Percentiles rank a stretch among this genome's conserved stretches.
Conservation (phyloP, 2,797 vertebrate species). For the Periparus ater region DNA sequence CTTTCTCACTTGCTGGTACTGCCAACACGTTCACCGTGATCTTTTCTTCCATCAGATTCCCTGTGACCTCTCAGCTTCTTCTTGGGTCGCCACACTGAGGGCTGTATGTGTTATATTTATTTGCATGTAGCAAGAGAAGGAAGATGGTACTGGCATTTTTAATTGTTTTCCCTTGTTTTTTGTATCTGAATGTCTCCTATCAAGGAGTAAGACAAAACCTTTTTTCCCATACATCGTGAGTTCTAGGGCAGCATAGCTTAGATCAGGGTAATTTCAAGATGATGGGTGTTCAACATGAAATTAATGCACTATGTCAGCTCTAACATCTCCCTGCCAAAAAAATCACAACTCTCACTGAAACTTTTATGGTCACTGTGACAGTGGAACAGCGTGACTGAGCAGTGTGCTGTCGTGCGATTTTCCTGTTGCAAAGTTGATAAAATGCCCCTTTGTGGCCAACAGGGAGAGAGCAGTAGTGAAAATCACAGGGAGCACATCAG, state of each 20-base stretch:
- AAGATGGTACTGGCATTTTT: neutral
- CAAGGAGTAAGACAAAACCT: neutral
- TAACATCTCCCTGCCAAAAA: slow-evolving; percentile 51
- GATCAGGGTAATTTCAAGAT: neutral
- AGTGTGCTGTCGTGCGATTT: neutral
- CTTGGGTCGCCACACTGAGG: accelerated
- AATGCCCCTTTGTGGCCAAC: neutral
- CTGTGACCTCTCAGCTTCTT: neutral
- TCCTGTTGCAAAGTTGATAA: neutral
- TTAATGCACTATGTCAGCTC: slow-evolving; percentile 11
- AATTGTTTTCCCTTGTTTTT: neutral
- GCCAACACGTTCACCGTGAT: neutral
- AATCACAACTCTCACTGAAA: neutral
- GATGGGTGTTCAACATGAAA: neutral
- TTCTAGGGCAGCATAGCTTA: neutral
- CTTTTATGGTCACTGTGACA: slow-evolving; percentile 5
- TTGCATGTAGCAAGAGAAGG: neutral
- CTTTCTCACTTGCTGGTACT: neutral
- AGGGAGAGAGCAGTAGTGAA: neutral
- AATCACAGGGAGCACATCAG: neutral
- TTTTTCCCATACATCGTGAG: neutral
- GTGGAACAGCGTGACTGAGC: neutral
- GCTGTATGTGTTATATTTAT: neutral
- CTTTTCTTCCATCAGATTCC: neutral
- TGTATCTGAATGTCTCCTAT: neutral